Conservation (phyloP, 1,140 invertebrate genomes). For the Drosophila obscura region DNA sequence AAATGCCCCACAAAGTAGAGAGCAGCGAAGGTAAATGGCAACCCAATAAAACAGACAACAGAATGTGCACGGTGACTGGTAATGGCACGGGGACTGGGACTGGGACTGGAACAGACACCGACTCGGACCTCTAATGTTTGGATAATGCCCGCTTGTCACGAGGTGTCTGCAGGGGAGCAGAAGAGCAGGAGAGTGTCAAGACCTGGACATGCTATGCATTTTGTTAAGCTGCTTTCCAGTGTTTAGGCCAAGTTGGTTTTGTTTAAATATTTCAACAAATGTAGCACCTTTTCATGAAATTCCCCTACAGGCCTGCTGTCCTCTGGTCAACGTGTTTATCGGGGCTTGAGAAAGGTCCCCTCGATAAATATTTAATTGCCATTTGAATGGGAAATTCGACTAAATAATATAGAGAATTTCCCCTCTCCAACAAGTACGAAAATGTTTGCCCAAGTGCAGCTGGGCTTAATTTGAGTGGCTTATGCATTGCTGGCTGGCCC, state of each 20-base stretch:
- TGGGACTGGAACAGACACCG: too few relatives aligned
- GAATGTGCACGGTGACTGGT: conserved; percentile 16
- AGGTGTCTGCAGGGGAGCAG: conserved; percentile 4
- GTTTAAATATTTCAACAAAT: conserved; percentile 73
- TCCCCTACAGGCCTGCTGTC: background rate
- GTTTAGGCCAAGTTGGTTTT: conserved; percentile 16
- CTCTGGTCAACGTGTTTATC: conserved; percentile 54
- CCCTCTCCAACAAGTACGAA: too few relatives aligned
- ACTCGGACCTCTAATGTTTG: conserved; percentile 56
- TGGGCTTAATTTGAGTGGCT: conserved; percentile 4
- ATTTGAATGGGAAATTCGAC: conserved; percentile 2
- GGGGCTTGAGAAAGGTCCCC: conserved; percentile 42
- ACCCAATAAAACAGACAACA: conserved; percentile 56
- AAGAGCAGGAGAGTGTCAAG: background rate
- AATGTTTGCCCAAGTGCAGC: too few relatives aligned
- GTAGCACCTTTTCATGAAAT: conserved; percentile 51
- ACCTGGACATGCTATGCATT: background rate
- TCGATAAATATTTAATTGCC: conserved; percentile 74
- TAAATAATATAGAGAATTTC: too few relatives aligned
- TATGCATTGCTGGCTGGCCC: background rate
- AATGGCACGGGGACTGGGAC: too few relatives aligned
- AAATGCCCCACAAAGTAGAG: conserved; percentile 36
- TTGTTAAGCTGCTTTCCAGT: conserved; percentile 33
- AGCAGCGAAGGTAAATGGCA: conserved; percentile 6
- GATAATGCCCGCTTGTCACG: conserved; percentile 47